Conservation (phyloP, 2,888 invertebrate genomes). For the Gasteruption jaculator region DNA sequence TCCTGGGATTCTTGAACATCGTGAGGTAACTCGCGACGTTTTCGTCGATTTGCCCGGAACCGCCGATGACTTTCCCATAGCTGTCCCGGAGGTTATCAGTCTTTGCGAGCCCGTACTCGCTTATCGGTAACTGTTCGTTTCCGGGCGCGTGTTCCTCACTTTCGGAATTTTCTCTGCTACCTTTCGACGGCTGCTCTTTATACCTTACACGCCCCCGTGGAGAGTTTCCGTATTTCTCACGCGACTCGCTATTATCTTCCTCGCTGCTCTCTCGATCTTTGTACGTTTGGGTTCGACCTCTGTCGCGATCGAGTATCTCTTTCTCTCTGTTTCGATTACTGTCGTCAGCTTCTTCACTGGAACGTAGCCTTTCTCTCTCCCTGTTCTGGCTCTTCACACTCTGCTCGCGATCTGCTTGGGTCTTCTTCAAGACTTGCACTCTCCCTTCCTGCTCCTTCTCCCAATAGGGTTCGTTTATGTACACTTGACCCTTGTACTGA, state of each 20-base stretch:
- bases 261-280: conserved; percentile 3
- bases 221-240: conserved; percentile 16
- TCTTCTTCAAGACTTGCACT: conserved; percentile 26
- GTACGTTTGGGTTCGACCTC: not conserved
- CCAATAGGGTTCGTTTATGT: conserved; percentile 30
- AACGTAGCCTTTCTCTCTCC: conserved; percentile 20
- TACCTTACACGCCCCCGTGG: not conserved
- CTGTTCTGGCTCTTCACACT: conserved; percentile 27
- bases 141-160: conserved; percentile 11
- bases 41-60: conserved; percentile 34
- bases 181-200: not conserved
- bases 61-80: conserved; percentile 42
- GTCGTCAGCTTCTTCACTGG: conserved; percentile 3
- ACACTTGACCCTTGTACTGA: conserved; percentile 17
- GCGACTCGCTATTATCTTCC: conserved; percentile 19
- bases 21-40: conserved; percentile 38
- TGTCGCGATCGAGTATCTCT: conserved; percentile 6
- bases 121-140: conserved; percentile 20
- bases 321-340: conserved; percentile 11
- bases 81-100: conserved; percentile 38
- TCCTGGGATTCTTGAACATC: conserved; percentile 33
- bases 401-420: conserved; percentile 28
- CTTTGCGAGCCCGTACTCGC: conserved; percentile 15
- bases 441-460: conserved; percentile 30
- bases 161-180: conserved; percentile 7